Evolutionary conservation across 2,113 vertebrate genomes (phyloP).

Genomic region (Salvator merianae): DNA sequence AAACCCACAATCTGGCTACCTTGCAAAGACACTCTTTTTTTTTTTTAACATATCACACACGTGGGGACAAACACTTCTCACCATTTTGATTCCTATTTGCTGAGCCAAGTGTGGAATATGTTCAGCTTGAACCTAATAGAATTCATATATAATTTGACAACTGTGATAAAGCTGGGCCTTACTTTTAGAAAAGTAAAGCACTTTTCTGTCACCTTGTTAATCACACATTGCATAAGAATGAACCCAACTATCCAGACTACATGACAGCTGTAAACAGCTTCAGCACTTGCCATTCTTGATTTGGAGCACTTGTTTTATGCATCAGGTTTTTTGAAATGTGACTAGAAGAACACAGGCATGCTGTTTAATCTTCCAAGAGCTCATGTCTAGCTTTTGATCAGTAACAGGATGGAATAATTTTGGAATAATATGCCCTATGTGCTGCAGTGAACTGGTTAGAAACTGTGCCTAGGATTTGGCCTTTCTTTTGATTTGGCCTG

Average conservation of each 20-base stretch:
- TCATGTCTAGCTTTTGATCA: slow-evolving; percentile 29
- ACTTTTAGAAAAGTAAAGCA: too few relatives aligned
- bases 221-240: background rate
- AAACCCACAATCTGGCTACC: background rate
- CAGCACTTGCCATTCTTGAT: slow-evolving; percentile 52
- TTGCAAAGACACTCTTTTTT: slow-evolving; percentile 19
- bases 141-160: background rate
- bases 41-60: slow-evolving; percentile 5
- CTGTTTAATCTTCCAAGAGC: background rate
- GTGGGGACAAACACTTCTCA: slow-evolving; percentile 29
- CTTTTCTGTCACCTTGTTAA: slow-evolving; percentile 28
- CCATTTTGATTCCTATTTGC: slow-evolving; percentile 23
- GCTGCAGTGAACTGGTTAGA: background rate
- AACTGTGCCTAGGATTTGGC: background rate
- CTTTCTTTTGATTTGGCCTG: background rate
- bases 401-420: background rate
- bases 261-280: slow-evolving; percentile 44
- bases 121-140: background rate
- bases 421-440: slow-evolving; percentile 12
- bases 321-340: slow-evolving; percentile 17
- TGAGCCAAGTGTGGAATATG: background rate
- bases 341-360: slow-evolving; percentile 22
- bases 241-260: slow-evolving; percentile 2
- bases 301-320: background rate
- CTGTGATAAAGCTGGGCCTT: background rate